Evolutionary conservation across 2,888 invertebrate species (phyloP).

Genomic region (Octonoba sinensis): DNA sequence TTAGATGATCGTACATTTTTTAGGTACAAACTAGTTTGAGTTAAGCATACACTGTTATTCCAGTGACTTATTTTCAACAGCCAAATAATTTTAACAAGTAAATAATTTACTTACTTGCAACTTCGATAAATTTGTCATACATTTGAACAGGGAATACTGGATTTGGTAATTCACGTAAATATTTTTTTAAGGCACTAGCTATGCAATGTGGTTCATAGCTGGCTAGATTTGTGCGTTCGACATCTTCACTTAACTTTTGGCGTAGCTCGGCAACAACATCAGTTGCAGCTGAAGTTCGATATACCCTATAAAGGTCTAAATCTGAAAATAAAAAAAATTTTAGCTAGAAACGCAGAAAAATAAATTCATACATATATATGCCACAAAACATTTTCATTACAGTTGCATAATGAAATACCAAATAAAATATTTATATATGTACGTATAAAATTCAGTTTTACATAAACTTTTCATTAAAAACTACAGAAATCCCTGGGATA

Average conservation of each 20-base stretch:
- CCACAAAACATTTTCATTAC: not conserved
- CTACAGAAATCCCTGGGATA: not conserved
- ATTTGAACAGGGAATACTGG: constrained; percentile 82
- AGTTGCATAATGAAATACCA: not conserved
- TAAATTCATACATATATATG: not conserved
- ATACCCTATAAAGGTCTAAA: constrained; percentile 79
- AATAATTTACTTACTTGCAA: constrained; percentile 70
- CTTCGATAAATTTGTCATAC: constrained; percentile 79
- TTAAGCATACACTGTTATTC: too few relatives aligned
- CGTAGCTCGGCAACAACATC: constrained; percentile 77
- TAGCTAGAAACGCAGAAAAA: too few relatives aligned
- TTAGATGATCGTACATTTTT: too few relatives aligned
- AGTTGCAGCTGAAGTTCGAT: constrained; percentile 77
- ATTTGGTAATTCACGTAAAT: constrained; percentile 81
- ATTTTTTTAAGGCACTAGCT: constrained; percentile 79
- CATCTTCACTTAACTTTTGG: constrained; percentile 71
- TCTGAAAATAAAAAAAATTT: constrained; percentile 22
- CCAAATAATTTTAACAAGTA: too few relatives aligned
- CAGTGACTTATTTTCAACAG: too few relatives aligned
- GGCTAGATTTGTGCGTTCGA: constrained; percentile 69
- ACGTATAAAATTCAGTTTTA: too few relatives aligned
- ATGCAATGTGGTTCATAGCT: constrained; percentile 75
- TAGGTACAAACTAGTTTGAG: too few relatives aligned
- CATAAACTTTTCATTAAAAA: not conserved
- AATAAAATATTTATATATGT: not conserved